Evolutionary conservation across 2,113 vertebrate species (phyloP), one percentile per base, ranked within the genome.

Genomic region (Salvelinus sp.): DNA sequence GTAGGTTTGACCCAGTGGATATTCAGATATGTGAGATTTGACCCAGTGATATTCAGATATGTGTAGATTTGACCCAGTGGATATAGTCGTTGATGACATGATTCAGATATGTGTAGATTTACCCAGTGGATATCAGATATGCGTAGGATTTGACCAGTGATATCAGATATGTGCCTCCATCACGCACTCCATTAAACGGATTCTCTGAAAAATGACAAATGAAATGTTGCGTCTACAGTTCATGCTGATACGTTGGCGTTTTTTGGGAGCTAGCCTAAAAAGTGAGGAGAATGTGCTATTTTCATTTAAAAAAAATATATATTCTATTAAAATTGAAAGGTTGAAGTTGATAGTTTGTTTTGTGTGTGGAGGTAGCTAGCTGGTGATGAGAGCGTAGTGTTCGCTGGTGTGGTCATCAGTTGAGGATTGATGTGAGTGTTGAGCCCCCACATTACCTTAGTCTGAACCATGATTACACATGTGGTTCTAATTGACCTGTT

Each of bases 401-500:
- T 68, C 4, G 27, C 75, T 79, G 82, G n/a, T 80, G 78, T 74
- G 68, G 23, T 66, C 50, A 54, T 54, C 50, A 54, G 50, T 1
- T 1, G 57, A 79, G 75, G 81, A 85, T 85, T 85, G 84, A 83
- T 78, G 76, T 80, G 74, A 58, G 73, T 67, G 82, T 68, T 74
- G 73, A 84, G 70, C 85, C 79, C 87, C 87, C 84, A 82, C 84
- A 76, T 71, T 80, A 86, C 83, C 86, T 84, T 74, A 87, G 78
- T 80, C 85, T 73, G 85, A 86, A 86, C 82, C 82, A 84, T 90
- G 90, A 93, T 92, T 92, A 87, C 90, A 90, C 92, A 94, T 93
- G 82, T 94, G 93, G 88, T 92, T 94, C 93, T 92, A 93, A 93
- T 93, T 93, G 89, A 88, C 86, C 83, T 89, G 91, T 88, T 94